A percentile compares a stretch with the other conserved stretches of the same genome.
phyloP scores from a whole-genome alignment of 2,888 invertebrate genomes.

The Patella ulyssiponensis region DNA sequence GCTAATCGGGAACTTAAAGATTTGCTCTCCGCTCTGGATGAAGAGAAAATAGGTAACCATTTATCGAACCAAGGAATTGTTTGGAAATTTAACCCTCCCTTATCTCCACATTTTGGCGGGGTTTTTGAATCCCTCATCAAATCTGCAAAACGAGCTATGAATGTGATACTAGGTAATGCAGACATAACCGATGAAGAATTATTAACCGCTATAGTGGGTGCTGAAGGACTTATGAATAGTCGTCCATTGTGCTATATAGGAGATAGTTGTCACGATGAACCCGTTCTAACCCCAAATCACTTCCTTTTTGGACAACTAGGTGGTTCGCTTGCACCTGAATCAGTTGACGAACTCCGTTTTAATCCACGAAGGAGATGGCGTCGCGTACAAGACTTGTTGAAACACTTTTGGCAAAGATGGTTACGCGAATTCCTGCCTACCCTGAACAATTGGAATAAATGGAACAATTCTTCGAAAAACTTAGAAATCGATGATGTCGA shows the following conservation, averaged over 20 bases:
- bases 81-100: conserved; percentile 41
- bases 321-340: background rate
- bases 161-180: conserved; percentile 31
- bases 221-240: background rate
- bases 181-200: conserved; percentile 43
- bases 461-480: conserved; percentile 1
- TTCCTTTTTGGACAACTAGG: conserved; percentile 3
- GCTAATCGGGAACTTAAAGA: conserved; percentile 20
- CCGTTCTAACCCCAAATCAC: background rate
- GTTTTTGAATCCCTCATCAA: conserved; percentile 40
- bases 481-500: conserved; percentile 3
- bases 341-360: background rate
- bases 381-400: background rate
- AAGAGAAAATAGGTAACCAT: conserved; percentile 20
- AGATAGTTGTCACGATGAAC: background rate
- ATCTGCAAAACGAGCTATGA: conserved; percentile 39
- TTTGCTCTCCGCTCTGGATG: conserved; percentile 22
- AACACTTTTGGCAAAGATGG: conserved; percentile 6
- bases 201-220: conserved; percentile 23
- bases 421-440: conserved; percentile 15
- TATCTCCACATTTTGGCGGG: conserved; percentile 42
- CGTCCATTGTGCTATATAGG: background rate
- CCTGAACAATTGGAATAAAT: background rate
- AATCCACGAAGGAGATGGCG: background rate
- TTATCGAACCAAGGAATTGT: conserved; percentile 24